Evolutionary conservation across 2,888 invertebrate genomes (phyloP), one percentile per base, ranked within the genome.

Genomic region (Teinopalpus imperialis): DNA sequence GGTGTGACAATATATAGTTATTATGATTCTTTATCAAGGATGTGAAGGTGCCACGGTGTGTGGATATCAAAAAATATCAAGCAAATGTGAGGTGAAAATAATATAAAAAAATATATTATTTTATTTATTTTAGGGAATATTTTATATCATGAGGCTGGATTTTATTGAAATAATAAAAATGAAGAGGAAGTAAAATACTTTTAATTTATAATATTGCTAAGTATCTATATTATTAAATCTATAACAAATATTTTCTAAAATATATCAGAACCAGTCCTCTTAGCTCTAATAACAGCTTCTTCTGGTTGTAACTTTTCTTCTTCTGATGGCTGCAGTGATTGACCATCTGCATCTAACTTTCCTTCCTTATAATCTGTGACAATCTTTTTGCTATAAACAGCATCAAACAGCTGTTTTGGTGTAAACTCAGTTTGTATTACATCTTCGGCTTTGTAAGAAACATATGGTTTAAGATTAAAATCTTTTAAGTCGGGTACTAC

Each of bases 391-490:
- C 93, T 92, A 69, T 98, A 98, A 0, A 96, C 89, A 0, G 93
- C 93, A 66, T 95, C 91, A 66, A 97, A 97, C 31, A 98, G 85
- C 78, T 95, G 94, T 68, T 95, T 74, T 0, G 97, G 90, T 0
- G 97, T 97, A 61, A 97, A 97, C 77, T 95, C 93, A 1, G 93
- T 90, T 69, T 97, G 96, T 6, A 90, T 76, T 0, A 97, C 92
- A 45, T 95, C 93, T 1, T 92, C 90, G 0, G 92, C 90, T 74
- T 92, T 92, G 74, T 98, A 99, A 0, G 98, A 96, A 0, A 99
- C 98, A 64, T 99, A 99, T 0, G 99, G 97, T 75, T 97, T 97
- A 10, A 99, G 81, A 81, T 93, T 85, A 67, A 94, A 99, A 55
- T 90, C 92, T 52, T 90, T 93, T 13, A 99, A 81, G 74, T 98